These are phyloP conservation scores for Caranx ignobilis DNA, from an alignment of 2,113 vertebrate species.

Conservation along the genomic window DNA sequence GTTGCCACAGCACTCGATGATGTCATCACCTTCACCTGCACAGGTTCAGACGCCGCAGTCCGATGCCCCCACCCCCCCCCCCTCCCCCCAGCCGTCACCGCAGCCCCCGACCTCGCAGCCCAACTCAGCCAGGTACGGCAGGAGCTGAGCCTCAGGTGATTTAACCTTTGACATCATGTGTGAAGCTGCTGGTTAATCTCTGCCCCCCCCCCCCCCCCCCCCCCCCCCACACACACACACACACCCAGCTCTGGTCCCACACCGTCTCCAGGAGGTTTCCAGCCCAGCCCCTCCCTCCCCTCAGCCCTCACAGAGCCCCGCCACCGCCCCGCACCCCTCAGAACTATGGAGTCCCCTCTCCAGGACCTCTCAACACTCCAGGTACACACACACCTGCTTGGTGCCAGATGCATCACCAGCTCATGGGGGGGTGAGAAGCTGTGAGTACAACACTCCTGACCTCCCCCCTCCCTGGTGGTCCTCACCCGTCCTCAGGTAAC, in stretches of 20 bases:
- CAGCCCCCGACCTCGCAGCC: slow-evolving; percentile 94
- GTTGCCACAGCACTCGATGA: slow-evolving; percentile 90
- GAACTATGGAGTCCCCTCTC: slow-evolving; percentile 95
- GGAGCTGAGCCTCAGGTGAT: neutral
- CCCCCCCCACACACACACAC: neutral
- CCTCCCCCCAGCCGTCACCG: slow-evolving; percentile 93
- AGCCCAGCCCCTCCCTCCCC: slow-evolving; percentile 98
- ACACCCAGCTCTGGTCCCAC: slow-evolving; percentile 91
- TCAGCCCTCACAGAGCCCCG: slow-evolving; percentile 95
- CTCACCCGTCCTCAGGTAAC: slow-evolving; percentile 86
- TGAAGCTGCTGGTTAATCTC: too few relatives aligned
- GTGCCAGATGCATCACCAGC: too few relatives aligned
- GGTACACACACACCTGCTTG: slow-evolving; percentile 77
- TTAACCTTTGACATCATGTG: too few relatives aligned
- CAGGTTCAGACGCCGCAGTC: slow-evolving; percentile 92
- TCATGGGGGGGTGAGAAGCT: too few relatives aligned
- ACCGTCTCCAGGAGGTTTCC: slow-evolving; percentile 95
- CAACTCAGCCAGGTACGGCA: slow-evolving; percentile 91
- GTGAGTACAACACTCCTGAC: too few relatives aligned
- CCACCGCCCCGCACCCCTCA: slow-evolving; percentile 92
- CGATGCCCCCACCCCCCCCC: slow-evolving; percentile 98
- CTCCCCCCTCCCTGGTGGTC: neutral
- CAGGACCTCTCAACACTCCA: slow-evolving; percentile 96
- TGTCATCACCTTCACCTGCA: slow-evolving; percentile 94
- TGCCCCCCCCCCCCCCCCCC: neutral